These are phyloP conservation scores for Sebastes oblongus DNA, from an alignment of 2,797 vertebrate genomes.

Conservation along the genomic window DNA sequence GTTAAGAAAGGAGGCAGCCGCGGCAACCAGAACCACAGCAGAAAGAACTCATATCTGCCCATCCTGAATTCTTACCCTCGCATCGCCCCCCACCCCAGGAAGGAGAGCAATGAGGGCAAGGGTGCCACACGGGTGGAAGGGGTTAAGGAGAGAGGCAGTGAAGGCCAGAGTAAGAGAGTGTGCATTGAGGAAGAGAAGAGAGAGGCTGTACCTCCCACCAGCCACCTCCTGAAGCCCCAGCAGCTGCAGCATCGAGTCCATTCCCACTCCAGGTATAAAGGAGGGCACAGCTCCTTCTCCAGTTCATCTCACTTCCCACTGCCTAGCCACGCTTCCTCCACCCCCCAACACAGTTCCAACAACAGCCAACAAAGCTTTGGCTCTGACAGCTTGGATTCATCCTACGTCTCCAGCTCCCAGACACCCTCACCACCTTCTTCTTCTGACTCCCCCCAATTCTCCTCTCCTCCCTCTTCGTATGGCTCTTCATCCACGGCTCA, in stretches of 20 bases:
- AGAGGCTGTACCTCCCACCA: conserved; percentile 56
- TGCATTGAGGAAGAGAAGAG: conserved; percentile 65
- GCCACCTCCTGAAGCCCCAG: conserved; percentile 29
- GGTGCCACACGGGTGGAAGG: background rate
- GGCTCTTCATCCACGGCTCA: conserved; percentile 24
- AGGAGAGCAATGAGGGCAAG: conserved; percentile 55
- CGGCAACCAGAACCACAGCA: background rate
- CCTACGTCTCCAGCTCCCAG: conserved; percentile 58
- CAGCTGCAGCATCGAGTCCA: conserved; percentile 38
- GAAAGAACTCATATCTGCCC: conserved; percentile 74
- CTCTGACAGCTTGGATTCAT: conserved; percentile 42
- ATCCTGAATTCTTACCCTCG: conserved; percentile 80
- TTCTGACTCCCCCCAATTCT: background rate
- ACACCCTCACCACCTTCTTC: conserved; percentile 40
- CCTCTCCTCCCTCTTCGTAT: conserved; percentile 31
- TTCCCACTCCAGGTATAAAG: conserved; percentile 7
- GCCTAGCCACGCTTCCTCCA: background rate
- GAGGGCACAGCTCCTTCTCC: conserved; percentile 2
- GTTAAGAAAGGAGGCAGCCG: conserved; percentile 39
- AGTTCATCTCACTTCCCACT: background rate
- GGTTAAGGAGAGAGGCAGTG: conserved; percentile 27
- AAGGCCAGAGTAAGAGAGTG: conserved; percentile 75
- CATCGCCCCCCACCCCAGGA: conserved; percentile 78
- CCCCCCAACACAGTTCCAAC: conserved; percentile 2
- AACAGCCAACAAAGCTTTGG: conserved; percentile 4